Evolutionary conservation across 2,797 vertebrate species (phyloP).

Genomic region (Pempheris klunzingeri): DNA sequence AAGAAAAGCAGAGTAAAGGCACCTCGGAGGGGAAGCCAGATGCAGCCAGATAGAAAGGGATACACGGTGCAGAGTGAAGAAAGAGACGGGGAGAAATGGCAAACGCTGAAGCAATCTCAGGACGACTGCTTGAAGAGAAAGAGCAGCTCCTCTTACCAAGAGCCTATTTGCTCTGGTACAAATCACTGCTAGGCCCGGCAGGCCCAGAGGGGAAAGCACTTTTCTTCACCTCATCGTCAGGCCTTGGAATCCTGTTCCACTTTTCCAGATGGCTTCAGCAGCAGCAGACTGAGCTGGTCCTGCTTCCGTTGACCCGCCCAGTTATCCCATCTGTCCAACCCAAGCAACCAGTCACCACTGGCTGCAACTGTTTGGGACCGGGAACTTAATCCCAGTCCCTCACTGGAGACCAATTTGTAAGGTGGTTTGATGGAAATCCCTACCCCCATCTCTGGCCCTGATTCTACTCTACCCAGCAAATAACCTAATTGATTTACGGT

Average conservation of each 20-base stretch:
- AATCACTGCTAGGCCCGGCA: conserved; percentile 72
- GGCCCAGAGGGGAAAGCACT: conserved; percentile 84
- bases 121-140: conserved; percentile 65
- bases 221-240: conserved; percentile 86
- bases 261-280: conserved; percentile 86
- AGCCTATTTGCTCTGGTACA: conserved; percentile 75
- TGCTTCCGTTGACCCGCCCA: conserved; percentile 78
- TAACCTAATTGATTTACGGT: conserved; percentile 73
- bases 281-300: conserved; percentile 75
- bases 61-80: conserved; percentile 39
- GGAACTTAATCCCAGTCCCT: conserved; percentile 74
- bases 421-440: conserved; percentile 69
- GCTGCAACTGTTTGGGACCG: conserved; percentile 64
- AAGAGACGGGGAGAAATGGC: conserved; percentile 39
- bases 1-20: conserved; percentile 51
- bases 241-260: conserved; percentile 75
- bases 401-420: conserved; percentile 75
- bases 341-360: conserved; percentile 65
- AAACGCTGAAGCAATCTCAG: conserved; percentile 60
- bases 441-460: conserved; percentile 42
- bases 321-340: conserved; percentile 76
- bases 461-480: conserved; percentile 53
- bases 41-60: conserved; percentile 37
- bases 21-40: conserved; percentile 52
- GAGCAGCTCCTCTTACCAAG: conserved; percentile 64